Evolutionary conservation across 1,140 invertebrate genomes (phyloP).

Genomic region (Leptinotarsa defecta): DNA sequence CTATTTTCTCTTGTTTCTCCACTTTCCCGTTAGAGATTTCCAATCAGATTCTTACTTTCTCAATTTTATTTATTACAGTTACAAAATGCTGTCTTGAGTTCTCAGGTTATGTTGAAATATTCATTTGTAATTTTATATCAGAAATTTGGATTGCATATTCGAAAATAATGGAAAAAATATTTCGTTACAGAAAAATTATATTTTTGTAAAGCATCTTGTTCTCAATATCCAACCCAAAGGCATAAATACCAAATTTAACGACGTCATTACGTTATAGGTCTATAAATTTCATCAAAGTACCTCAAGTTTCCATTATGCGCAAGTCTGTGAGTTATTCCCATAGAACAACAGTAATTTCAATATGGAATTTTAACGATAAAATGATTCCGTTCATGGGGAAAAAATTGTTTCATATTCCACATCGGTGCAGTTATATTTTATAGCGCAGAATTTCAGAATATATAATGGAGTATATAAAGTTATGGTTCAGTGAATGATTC

Average conservation of each 20-base stretch:
- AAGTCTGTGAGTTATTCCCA: neutral
- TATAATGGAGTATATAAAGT: neutral
- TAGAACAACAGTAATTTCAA: neutral
- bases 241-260: too few species aligned
- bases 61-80: too few species aligned
- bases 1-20: too few species aligned
- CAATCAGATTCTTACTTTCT: too few species aligned
- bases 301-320: neutral
- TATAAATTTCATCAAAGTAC: neutral
- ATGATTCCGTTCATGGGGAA: neutral
- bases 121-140: too few species aligned
- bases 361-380: slow-evolving; percentile 21
- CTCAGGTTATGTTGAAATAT: too few species aligned
- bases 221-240: too few species aligned
- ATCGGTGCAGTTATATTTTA: slow-evolving; percentile 18
- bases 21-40: too few species aligned
- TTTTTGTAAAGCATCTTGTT: neutral
- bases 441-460: neutral
- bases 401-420: slow-evolving; percentile 14
- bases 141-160: neutral
- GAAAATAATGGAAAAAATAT: neutral
- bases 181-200: neutral
- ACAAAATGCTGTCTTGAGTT: too few species aligned
- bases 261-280: neutral
- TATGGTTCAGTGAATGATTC: neutral